phyloP scores from a whole-genome alignment of 2,113 vertebrate species.

The Rynchops niger region DNA sequence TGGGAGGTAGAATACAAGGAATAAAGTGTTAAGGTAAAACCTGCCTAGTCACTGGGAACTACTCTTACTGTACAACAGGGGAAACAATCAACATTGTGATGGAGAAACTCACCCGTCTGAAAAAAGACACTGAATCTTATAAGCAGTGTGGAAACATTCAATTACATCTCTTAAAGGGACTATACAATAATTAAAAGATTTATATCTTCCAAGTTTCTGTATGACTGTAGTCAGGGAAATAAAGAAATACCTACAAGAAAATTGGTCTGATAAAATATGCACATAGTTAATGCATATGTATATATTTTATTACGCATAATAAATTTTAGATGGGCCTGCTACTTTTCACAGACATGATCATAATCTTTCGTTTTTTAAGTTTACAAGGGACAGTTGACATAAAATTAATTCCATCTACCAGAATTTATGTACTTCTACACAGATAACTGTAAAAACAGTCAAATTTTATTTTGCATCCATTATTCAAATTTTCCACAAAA shows the following conservation, averaged over 20 bases:
- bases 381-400: not conserved
- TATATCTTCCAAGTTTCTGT: not conserved
- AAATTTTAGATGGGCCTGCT: not conserved
- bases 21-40: not conserved
- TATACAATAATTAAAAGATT: not conserved
- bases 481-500: not conserved
- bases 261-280: not conserved
- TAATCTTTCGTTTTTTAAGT: not conserved
- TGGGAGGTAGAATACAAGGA: not conserved
- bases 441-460: not conserved
- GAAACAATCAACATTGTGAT: not conserved
- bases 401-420: not conserved
- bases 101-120: not conserved
- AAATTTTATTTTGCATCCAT: not conserved
- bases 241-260: not conserved
- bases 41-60: not conserved
- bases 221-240: not conserved
- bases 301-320: not conserved
- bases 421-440: not conserved
- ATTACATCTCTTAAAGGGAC: not conserved
- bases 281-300: not conserved
- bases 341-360: not conserved
- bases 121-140: not conserved
- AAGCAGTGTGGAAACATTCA: not conserved
- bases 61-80: not conserved